These are phyloP conservation scores for Parazoanthus atlanticus DNA, from an alignment of 92 coral and sea anemone species.

Conservation along the genomic window DNA sequence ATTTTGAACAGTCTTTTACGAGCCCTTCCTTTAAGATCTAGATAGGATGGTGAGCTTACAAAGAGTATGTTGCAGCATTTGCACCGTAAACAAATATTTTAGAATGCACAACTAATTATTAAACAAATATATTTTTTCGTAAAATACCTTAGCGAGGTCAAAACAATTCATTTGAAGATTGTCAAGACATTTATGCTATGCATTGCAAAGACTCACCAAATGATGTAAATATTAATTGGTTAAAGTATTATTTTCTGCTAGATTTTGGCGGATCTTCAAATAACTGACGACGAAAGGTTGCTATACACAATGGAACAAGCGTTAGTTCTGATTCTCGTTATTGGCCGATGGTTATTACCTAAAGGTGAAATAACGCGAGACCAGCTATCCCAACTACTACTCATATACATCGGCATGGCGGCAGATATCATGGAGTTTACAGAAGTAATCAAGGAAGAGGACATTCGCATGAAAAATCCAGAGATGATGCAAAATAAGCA, in stretches of 20 bases:
- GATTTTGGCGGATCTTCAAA: constrained; percentile 36
- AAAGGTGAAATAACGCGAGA: constrained; percentile 95
- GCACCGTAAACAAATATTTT: too few relatives aligned
- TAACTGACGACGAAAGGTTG: constrained; percentile 77
- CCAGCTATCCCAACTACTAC: constrained; percentile 86
- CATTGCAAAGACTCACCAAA: too few relatives aligned
- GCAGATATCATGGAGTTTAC: constrained; percentile 97
- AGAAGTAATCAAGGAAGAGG: constrained; percentile 87
- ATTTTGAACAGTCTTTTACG: too few relatives aligned
- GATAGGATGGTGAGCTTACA: too few relatives aligned
- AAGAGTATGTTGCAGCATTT: too few relatives aligned
- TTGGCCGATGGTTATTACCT: constrained; percentile 95
- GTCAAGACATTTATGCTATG: too few relatives aligned
- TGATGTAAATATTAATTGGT: too few relatives aligned
- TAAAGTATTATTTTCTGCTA: background rate
- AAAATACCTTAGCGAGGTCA: too few relatives aligned
- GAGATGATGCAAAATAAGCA: constrained; percentile 72
- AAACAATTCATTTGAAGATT: too few relatives aligned
- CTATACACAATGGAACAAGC: constrained; percentile 92
- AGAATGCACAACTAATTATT: too few relatives aligned
- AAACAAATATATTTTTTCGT: too few relatives aligned
- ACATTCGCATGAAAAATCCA: constrained; percentile 70
- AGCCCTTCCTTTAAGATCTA: too few relatives aligned
- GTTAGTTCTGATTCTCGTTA: constrained; percentile 91
- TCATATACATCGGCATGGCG: constrained; percentile 90